Conservation (phyloP, 2,113 vertebrate species). For the Athene cunicularia region DNA sequence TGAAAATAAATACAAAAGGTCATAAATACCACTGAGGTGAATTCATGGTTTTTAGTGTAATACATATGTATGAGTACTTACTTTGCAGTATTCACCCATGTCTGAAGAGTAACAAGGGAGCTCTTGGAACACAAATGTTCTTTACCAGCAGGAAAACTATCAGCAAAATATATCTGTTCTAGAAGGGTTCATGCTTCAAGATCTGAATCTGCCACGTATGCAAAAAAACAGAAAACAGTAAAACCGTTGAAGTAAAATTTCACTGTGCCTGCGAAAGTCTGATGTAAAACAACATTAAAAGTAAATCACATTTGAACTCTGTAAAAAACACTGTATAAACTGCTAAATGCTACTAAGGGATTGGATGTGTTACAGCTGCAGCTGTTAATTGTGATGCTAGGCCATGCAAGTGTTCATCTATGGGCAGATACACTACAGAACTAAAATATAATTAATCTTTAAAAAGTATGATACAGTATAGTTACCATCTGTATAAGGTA, state of each 20-base stretch:
- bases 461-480: not conserved
- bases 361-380: conserved; percentile 15
- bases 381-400: conserved; percentile 24
- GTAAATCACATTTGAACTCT: conserved; percentile 18
- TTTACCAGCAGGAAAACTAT: not conserved
- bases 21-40: conserved; percentile 66
- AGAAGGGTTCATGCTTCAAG: not conserved
- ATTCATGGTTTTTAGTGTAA: conserved; percentile 51
- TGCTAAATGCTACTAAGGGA: conserved; percentile 55
- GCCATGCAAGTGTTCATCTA: not conserved
- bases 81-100: conserved; percentile 43
- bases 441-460: not conserved
- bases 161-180: not conserved
- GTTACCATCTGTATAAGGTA: not conserved
- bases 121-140: conserved; percentile 31
- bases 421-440: not conserved
- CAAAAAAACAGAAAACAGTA: not conserved
- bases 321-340: not conserved
- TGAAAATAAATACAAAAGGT: conserved; percentile 63
- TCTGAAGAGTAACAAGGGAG: conserved; percentile 54
- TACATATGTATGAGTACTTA: conserved; percentile 23
- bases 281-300: conserved; percentile 43
- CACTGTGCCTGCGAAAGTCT: conserved; percentile 16
- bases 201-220: conserved; percentile 9
- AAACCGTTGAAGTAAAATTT: not conserved